Evolutionary conservation across 2,113 vertebrate species (phyloP).

Genomic region (Alligator sinensis): DNA sequence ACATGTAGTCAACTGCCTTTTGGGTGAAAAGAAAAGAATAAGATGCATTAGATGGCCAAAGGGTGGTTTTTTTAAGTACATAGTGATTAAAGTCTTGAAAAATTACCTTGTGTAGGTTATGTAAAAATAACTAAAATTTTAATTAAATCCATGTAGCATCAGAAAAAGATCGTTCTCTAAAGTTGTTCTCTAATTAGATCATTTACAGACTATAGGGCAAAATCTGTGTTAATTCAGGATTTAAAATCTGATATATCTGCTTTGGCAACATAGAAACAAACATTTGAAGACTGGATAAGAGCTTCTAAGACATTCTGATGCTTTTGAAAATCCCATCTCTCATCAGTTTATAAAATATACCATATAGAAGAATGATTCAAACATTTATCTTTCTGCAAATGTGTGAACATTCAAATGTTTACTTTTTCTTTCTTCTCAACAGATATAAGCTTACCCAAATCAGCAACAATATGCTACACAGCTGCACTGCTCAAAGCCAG

Average conservation of each 20-base stretch:
- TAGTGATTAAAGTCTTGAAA: background rate
- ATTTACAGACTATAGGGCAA: background rate
- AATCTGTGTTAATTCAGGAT: background rate
- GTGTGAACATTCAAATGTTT: slow-evolving; percentile 40
- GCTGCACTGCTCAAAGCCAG: slow-evolving; percentile 98
- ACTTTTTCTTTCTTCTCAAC: slow-evolving; percentile 74
- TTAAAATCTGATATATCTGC: background rate
- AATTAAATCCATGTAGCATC: background rate
- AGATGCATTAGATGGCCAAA: background rate
- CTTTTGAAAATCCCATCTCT: background rate
- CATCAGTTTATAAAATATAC: slow-evolving; percentile 10
- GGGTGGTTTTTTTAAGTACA: background rate
- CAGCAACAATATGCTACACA: slow-evolving; percentile 99
- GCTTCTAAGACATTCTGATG: background rate
- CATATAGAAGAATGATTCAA: slow-evolving; percentile 1
- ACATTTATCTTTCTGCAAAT: background rate
- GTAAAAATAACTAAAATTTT: background rate
- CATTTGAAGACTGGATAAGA: background rate
- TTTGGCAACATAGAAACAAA: background rate
- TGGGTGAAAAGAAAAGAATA: background rate
- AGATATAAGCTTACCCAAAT: slow-evolving; percentile 99
- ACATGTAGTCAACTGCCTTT: background rate
- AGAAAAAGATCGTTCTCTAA: background rate
- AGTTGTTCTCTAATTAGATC: background rate
- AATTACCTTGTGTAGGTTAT: background rate